Percentiles rank a stretch among this genome's conserved stretches.
Conservation (phyloP, 2,797 vertebrate species). For the Cygnus olor region DNA sequence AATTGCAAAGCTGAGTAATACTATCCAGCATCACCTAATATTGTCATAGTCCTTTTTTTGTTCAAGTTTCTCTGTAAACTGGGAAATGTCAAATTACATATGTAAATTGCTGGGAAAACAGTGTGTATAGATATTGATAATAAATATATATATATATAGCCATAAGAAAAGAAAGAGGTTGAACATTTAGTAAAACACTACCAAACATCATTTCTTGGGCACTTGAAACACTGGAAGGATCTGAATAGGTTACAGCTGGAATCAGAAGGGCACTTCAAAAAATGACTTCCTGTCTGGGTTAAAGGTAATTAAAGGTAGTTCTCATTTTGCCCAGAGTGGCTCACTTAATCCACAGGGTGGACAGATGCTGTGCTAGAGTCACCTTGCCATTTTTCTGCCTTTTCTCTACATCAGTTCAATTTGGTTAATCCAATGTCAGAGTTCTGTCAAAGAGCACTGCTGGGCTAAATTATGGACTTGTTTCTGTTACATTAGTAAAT, state of each 20-base stretch:
- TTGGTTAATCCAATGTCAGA: neutral
- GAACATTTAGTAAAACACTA: neutral
- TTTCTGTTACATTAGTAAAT: neutral
- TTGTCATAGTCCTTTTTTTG: neutral
- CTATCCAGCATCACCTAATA: neutral
- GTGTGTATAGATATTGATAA: neutral
- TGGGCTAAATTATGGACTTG: neutral
- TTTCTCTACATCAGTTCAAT: neutral
- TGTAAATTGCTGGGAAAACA: neutral
- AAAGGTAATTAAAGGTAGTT: neutral
- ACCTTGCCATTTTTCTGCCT: neutral
- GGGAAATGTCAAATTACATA: neutral
- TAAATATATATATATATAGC: neutral
- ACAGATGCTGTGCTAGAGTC: neutral
- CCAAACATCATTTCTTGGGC: neutral
- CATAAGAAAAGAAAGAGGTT: neutral
- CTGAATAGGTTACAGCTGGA: neutral
- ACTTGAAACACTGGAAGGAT: neutral
- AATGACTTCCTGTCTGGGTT: neutral
- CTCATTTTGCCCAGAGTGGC: neutral
- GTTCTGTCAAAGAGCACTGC: neutral
- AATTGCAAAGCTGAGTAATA: constrained; percentile 4
- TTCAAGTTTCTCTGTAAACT: neutral
- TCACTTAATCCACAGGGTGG: neutral
- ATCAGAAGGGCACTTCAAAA: neutral